Evolutionary conservation across 2,113 vertebrate genomes (phyloP), one percentile per base, ranked within the genome.

Genomic region (Montifringilla adamsi): DNA sequence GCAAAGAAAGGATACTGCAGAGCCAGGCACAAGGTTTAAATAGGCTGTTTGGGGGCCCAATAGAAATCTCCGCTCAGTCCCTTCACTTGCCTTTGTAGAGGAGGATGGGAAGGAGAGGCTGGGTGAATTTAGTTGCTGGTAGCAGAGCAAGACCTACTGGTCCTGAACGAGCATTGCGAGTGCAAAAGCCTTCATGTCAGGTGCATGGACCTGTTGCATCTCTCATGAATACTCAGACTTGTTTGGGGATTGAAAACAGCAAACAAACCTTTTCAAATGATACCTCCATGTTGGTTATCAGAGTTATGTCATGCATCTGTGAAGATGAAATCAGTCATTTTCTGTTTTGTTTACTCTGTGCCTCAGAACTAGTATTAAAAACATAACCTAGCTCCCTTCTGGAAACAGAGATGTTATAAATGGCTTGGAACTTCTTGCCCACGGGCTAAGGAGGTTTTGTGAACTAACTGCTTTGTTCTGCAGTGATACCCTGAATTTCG

Each of bases 21-120:
- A 39, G 31, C 21, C 41, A 74, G 41, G n/a, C 13, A 37, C 18
- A 39, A 56, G 7, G 16, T 27, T 81, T 73, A 68, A 81, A 47
- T 1, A 16, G 46, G 19, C 10, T 46, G 0, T n/a, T 49, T 11
- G 19, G 19, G 10, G 10, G 3, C 9, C 6, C 37, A 30, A 2
- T 23, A 35, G 21, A 47, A 53, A 10, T 60, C 16, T 59, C 23
- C 89, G 53, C 6, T 73, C 33, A 60, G 63, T 39, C 4, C 10
- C 13, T 24, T 67, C 58, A 26, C 23, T 50, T 24, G 26, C 4
- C 23, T 49, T 56, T 16, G 3, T 4, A 84, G 74, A 77, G 18
- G 14, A 90, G 23, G 23, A 49, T 49, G 37, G 31, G 19, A 77
- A 49, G n/a, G 12, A 26, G 82, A 75, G 15, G 8, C 12, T 17